Evolutionary conservation across 2,888 invertebrate genomes (phyloP), one percentile per base, ranked within the genome.

Genomic region (Stegophylla sp.): DNA sequence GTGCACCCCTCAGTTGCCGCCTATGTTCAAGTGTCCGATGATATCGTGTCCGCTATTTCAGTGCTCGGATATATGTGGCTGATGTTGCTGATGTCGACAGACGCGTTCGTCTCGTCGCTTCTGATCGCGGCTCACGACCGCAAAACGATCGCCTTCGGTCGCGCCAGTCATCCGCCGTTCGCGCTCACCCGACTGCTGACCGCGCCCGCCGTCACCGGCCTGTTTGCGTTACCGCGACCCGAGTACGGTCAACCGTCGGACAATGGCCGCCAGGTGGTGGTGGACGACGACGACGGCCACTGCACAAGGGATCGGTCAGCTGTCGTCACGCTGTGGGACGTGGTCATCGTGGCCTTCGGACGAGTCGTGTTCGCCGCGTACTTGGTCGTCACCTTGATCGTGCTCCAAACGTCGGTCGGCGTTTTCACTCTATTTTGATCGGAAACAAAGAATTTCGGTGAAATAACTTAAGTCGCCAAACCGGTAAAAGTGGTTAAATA

Each of bases 131-230:
- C 48, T 0, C 67, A 41, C 15, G 26, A 13, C n/a, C 76, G 66
- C n/a, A 51, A 74, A 15, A 53, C 53, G 13, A 43, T 13, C n/a
- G 43, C 3, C 51, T 28, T n/a, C n/a, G n/a, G 45, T 15, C 77
- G 7, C 51, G 48, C n/a, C n/a, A n/a, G 45, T 15, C 77, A 59
- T 77, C 77, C 77, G 13, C 59, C 77, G 45, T 67, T 77, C 28
- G 28, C 17, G 13, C 9, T 77, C 0, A 77, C 66, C 26, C 23
- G 77, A 23, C 53, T 77, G 4, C 10, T 77, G 28, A 77, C 77
- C 45, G 59, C 67, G 12, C 77, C 77, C 2, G 20, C 41, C 3
- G 69, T 77, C 7, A 20, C 67, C 1, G 59, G 12, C 3, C 0
- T 77, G 4, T 12, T 69, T n/a, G 34, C 15, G 0, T n/a, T 77